A percentile compares a stretch with the other conserved stretches of the same genome.
Evolutionary conservation across 35 echinoderm and acorn worm species (phyloP).

Genomic region (Lytechinus pictus): DNA sequence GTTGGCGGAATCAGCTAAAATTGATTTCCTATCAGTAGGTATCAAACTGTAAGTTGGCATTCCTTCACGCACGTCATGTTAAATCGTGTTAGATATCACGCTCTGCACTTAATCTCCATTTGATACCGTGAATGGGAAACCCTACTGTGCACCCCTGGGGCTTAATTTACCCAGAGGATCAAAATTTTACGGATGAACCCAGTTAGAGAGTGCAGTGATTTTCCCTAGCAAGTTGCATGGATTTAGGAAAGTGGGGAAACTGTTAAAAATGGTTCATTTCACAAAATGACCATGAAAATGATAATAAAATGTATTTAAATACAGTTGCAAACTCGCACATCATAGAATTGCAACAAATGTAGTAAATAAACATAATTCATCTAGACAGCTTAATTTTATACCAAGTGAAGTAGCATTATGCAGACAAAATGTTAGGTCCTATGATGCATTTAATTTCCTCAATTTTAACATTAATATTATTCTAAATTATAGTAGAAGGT

Average conservation of each 20-base stretch:
- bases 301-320: too few species aligned
- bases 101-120: not conserved
- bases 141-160: not conserved
- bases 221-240: not conserved
- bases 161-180: not conserved
- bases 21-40: not conserved
- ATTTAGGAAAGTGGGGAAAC: not conserved
- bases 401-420: not conserved
- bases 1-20: not conserved
- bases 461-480: too few species aligned
- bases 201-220: not conserved
- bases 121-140: constrained; percentile 17
- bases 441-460: too few species aligned
- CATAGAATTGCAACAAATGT: not conserved
- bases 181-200: constrained; percentile 3
- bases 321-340: not conserved
- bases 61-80: not conserved
- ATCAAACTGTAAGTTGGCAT: not conserved
- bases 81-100: not conserved
- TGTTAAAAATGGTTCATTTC: not conserved
- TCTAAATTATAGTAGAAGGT: too few species aligned
- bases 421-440: too few species aligned
- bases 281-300: not conserved
- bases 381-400: not conserved
- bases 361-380: not conserved